Percentiles rank a stretch among this genome's conserved stretches.
These are phyloP conservation scores for Drosophila paramelanica DNA, from an alignment of 2,888 invertebrate genomes.

Conservation along the genomic window DNA sequence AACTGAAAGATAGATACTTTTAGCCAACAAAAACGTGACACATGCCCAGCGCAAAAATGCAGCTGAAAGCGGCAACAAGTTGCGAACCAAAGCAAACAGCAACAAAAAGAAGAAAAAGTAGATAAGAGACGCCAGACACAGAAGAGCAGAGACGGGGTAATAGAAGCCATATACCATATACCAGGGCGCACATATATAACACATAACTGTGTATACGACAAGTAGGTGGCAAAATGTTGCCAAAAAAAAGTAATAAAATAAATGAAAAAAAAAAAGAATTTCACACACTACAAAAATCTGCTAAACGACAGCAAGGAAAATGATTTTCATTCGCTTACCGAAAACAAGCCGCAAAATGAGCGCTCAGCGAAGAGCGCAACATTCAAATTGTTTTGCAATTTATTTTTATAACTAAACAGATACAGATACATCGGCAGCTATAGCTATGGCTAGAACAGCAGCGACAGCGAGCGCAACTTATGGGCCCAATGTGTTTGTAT, in stretches of 20 bases:
- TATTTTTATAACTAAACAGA: constrained; percentile 72
- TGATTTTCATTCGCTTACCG: constrained; percentile 58
- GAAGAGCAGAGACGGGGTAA: constrained; percentile 18
- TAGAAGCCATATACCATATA: constrained; percentile 36
- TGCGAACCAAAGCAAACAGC: constrained; percentile 32
- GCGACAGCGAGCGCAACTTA: constrained; percentile 18
- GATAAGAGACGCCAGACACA: constrained; percentile 23
- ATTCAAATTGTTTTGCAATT: constrained; percentile 73
- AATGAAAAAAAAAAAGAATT: constrained; percentile 11
- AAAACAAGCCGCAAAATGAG: constrained; percentile 24
- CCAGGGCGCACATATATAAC: constrained; percentile 7
- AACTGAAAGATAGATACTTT: constrained; percentile 14
- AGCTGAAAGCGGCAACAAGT: constrained; percentile 65
- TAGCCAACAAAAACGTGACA: constrained; percentile 56
- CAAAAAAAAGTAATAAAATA: constrained; percentile 30
- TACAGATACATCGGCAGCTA: constrained; percentile 36
- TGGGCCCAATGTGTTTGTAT: constrained; percentile 34
- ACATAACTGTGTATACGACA: constrained; percentile 19
- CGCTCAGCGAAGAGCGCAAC: constrained; percentile 15
- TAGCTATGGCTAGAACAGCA: constrained; percentile 11
- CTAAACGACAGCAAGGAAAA: constrained; percentile 68
- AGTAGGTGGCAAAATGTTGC: constrained; percentile 39
- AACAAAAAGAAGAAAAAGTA: constrained; percentile 13
- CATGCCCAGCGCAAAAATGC: constrained; percentile 33
- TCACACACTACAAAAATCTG: constrained; percentile 50